These are phyloP conservation scores for Noctua fimbriata DNA, from an alignment of 2,888 invertebrate genomes.

Conservation along the genomic window DNA sequence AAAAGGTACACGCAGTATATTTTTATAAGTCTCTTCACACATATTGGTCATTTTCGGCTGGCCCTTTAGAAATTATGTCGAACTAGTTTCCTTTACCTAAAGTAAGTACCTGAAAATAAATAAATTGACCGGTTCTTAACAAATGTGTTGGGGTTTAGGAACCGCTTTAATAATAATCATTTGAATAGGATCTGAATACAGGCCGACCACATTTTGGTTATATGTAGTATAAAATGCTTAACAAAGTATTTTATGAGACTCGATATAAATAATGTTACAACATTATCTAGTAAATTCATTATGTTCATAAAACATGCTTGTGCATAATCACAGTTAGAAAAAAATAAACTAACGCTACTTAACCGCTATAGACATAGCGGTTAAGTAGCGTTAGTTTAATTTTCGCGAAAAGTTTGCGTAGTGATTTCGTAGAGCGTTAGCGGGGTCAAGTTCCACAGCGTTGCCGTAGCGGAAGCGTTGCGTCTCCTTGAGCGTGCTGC, in stretches of 20 bases:
- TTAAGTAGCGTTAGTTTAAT: not conserved
- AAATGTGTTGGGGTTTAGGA: constrained; percentile 36
- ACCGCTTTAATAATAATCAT: constrained; percentile 43
- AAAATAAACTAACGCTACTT: no score
- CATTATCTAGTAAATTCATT: not conserved
- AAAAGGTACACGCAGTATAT: not conserved
- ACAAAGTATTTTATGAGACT: not conserved
- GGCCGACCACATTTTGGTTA: constrained; percentile 32
- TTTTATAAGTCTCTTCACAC: not conserved
- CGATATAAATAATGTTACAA: not conserved
- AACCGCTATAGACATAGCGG: no score
- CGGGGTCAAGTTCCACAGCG: not conserved
- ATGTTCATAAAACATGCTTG: not conserved
- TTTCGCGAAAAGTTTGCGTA: not conserved
- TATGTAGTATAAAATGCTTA: constrained; percentile 11
- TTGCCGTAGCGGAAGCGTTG: not conserved
- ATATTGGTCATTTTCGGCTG: not conserved
- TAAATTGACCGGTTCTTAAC: constrained; percentile 49
- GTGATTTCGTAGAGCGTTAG: not conserved
- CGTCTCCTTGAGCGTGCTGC: not conserved
- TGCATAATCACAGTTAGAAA: not conserved
- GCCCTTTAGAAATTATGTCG: not conserved
- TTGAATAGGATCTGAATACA: constrained; percentile 47
- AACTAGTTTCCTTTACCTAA: constrained; percentile 17
- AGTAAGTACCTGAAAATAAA: constrained; percentile 43